Evolutionary conservation across 2,888 invertebrate genomes (phyloP), one percentile per base, ranked within the genome.

Genomic region (Meteorus cinctellus): DNA sequence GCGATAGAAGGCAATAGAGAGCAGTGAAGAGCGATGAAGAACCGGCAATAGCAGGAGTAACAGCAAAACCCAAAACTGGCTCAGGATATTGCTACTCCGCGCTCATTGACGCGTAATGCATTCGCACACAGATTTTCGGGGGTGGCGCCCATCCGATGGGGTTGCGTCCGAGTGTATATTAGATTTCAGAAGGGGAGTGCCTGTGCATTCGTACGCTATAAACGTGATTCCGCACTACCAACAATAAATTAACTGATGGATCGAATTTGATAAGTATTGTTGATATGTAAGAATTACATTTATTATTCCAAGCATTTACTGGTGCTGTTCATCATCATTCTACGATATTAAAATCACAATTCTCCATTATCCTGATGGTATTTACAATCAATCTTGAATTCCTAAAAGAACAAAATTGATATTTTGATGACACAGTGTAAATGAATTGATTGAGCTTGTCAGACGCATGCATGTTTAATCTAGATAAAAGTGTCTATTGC

Each of bases 21-120:
- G 12, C 45, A 34, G 34, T 34, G 34, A 34, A 65, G 70, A 76
- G 77, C 16, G 75, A 77, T 41, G 48, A 2, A 48, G 16, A 16
- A 48, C n/a, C 48, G 16, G 48, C 48, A 48, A 48, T 48, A n/a
- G 48, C 24, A 65, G 68, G 80, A 77, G 76, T 71, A 77, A 85
- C 85, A 34, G 31, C 55, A 55, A 19, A 55, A 55, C 19, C 19
- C 24, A 19, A 75, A 65, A 71, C 71, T 65, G 70, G 69, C 69
- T 86, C 89, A 89, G 89, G 89, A 89, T 89, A 89, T 89, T 89
- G 89, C 89, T 89, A 89, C 89, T 89, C 86, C 82, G 86, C 74
- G 83, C 83, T 88, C 89, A 87, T 88, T 89, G 88, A 88, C 88
- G 89, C 89, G 88, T 88, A 89, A 89, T 89, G 89, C 89, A 89